A percentile compares a stretch with the other conserved stretches of the same genome.
These are phyloP conservation scores for Beroe ovata DNA, from an alignment of 37 sponge, comb jelly and placozoan genomes.

Conservation along the genomic window DNA sequence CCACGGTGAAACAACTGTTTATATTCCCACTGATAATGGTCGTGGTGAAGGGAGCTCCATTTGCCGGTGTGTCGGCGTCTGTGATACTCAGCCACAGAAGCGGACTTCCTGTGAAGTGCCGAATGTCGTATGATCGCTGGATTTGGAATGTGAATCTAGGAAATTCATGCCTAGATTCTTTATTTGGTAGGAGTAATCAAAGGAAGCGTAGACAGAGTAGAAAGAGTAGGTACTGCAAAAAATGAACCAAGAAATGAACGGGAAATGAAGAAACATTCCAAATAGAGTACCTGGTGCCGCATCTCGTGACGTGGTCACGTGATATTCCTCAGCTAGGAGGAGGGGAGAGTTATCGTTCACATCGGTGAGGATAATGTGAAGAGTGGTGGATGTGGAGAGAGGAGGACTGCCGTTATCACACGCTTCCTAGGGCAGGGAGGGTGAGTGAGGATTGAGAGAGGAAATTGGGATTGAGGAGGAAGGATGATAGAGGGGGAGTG, in stretches of 20 bases:
- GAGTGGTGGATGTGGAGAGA: neutral
- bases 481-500: too few relatives aligned
- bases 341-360: constrained; percentile 18
- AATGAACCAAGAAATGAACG: neutral
- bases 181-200: too few relatives aligned
- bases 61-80: constrained; percentile 5
- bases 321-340: neutral
- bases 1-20: neutral
- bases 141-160: too few relatives aligned
- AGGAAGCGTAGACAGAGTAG: too few relatives aligned
- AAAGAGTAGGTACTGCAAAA: too few relatives aligned
- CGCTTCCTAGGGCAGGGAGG: too few relatives aligned
- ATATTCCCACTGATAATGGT: neutral
- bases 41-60: constrained; percentile 54
- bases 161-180: too few relatives aligned
- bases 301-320: neutral
- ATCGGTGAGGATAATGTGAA: neutral
- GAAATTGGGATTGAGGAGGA: too few relatives aligned
- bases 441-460: too few relatives aligned
- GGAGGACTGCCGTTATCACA: constrained; percentile 16
- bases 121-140: too few relatives aligned
- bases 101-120: constrained; percentile 6
- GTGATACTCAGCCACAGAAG: neutral
- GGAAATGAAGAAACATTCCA: too few relatives aligned
- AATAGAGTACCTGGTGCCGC: constrained; percentile 25